Conservation (phyloP, 2,888 invertebrate species). For the Dynastes tityus region DNA sequence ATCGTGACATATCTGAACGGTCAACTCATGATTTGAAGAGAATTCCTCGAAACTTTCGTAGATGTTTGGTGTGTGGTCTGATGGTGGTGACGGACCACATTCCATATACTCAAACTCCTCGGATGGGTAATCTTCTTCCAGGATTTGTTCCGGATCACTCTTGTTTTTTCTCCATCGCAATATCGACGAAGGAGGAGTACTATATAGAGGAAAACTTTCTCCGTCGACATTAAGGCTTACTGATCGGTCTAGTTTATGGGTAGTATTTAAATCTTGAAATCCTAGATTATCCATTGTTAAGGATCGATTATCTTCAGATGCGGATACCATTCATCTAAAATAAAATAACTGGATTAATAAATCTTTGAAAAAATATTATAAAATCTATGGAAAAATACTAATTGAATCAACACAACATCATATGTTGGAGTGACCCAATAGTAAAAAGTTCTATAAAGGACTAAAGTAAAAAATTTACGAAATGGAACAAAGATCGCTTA, state of each 20-base stretch:
- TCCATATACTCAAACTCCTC: slow-evolving; percentile 85
- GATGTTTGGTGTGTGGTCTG: slow-evolving; percentile 86
- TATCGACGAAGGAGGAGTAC: slow-evolving; percentile 62
- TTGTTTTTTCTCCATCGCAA: slow-evolving; percentile 63
- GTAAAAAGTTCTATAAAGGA: too few species aligned
- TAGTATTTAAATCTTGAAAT: slow-evolving; percentile 64
- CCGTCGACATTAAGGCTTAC: slow-evolving; percentile 70
- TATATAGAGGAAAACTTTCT: slow-evolving; percentile 67
- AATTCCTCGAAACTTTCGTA: slow-evolving; percentile 86
- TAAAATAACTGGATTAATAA: slow-evolving; percentile 29
- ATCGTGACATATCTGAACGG: slow-evolving; percentile 82
- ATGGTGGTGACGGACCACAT: slow-evolving; percentile 85
- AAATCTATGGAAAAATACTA: not conserved
- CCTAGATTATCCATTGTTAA: slow-evolving; percentile 69
- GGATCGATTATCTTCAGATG: slow-evolving; percentile 58
- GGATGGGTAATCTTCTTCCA: slow-evolving; percentile 80
- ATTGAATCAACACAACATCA: not conserved
- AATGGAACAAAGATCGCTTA: too few species aligned
- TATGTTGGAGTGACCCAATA: too few species aligned
- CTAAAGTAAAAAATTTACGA: too few species aligned
- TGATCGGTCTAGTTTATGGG: slow-evolving; percentile 68
- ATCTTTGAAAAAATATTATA: not conserved
- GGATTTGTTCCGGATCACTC: slow-evolving; percentile 69
- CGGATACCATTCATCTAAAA: slow-evolving; percentile 65
- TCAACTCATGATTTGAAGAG: slow-evolving; percentile 77